phyloP scores from a whole-genome alignment of 1,140 invertebrate genomes.

The Bacillus rossius region DNA sequence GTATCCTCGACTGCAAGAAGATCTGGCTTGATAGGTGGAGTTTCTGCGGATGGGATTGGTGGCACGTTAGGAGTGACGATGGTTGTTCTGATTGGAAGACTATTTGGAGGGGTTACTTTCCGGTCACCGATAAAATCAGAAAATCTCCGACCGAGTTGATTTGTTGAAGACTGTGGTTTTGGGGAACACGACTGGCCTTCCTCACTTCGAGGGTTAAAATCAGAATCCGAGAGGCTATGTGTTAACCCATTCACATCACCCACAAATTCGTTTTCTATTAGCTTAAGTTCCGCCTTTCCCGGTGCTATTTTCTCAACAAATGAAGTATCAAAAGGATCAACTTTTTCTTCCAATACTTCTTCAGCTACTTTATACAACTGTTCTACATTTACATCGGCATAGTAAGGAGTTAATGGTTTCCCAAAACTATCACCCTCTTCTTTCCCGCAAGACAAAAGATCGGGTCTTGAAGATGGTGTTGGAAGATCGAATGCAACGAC shows the following conservation, averaged over 20 bases:
- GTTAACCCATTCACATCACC: slow-evolving; percentile 4
- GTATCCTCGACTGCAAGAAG: slow-evolving; percentile 27
- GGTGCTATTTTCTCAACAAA: slow-evolving; percentile 27
- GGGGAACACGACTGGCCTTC: neutral
- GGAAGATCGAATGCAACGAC: slow-evolving; percentile 65
- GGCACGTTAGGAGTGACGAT: neutral
- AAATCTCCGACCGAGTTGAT: slow-evolving; percentile 11
- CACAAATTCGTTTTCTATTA: slow-evolving; percentile 24
- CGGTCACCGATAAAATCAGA: slow-evolving; percentile 9
- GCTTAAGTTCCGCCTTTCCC: slow-evolving; percentile 26
- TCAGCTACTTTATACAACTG: neutral
- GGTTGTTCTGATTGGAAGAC: neutral
- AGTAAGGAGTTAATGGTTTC: slow-evolving; percentile 76
- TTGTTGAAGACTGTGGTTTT: slow-evolving; percentile 10
- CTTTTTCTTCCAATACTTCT: neutral
- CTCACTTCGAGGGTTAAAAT: slow-evolving; percentile 50
- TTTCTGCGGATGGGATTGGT: neutral
- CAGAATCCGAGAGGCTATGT: slow-evolving; percentile 49
- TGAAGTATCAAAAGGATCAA: slow-evolving; percentile 38
- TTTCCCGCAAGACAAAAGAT: slow-evolving; percentile 53
- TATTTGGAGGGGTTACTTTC: neutral
- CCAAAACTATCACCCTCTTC: slow-evolving; percentile 48
- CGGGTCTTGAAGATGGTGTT: slow-evolving; percentile 43
- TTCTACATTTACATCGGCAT: slow-evolving; percentile 28
- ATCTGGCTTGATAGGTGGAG: slow-evolving; percentile 14